Evolutionary conservation across 2,113 vertebrate genomes (phyloP).

Genomic region (Clupea harengus): DNA sequence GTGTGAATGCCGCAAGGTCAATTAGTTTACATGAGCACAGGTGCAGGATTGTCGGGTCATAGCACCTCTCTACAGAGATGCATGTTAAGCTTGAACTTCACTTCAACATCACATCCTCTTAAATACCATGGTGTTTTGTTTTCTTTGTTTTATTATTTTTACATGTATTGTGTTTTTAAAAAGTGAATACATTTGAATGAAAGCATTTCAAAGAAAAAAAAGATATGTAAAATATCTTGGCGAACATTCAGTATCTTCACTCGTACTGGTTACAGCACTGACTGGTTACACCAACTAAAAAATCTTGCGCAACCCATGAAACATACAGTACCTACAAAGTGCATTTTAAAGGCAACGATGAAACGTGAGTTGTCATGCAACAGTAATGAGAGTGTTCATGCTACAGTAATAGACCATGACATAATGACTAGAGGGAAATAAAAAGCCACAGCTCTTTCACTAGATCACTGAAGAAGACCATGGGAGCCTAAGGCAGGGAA

Average conservation of each 20-base stretch:
- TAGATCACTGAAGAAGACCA: background rate
- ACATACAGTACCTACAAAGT: background rate
- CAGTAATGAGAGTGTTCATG: background rate
- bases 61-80: background rate
- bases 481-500: background rate
- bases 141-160: background rate
- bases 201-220: background rate
- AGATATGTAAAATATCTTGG: too few relatives aligned
- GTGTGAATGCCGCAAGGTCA: constrained; percentile 47
- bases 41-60: constrained; percentile 36
- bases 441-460: background rate
- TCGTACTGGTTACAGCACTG: background rate
- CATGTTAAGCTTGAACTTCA: background rate
- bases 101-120: background rate
- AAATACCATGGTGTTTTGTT: background rate
- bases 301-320: background rate
- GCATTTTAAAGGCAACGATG: background rate
- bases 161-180: background rate
- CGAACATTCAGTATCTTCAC: background rate
- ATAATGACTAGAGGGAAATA: background rate
- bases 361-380: constrained; percentile 1
- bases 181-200: background rate
- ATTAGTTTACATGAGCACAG: constrained; percentile 26
- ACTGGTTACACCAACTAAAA: background rate
- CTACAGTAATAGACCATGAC: background rate